phyloP scores from a whole-genome alignment of 2,797 vertebrate species.

The Enteromius afrohamiltoni region DNA sequence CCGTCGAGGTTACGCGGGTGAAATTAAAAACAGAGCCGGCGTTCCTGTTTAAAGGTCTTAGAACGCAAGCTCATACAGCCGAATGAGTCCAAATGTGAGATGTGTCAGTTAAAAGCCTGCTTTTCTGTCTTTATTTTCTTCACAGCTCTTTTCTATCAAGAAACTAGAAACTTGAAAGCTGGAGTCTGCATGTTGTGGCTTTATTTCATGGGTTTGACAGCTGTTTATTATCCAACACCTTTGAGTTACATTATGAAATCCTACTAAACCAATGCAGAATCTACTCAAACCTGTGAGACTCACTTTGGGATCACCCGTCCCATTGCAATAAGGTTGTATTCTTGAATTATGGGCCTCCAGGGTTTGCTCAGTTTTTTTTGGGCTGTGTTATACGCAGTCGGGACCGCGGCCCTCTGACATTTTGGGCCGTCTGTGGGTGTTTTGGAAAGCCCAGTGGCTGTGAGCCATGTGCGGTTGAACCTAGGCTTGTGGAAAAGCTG shows the following conservation, averaged over 20 bases:
- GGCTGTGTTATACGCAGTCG: conserved; percentile 61
- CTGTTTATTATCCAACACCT: conserved; percentile 56
- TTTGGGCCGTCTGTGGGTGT: conserved; percentile 68
- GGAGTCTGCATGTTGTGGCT: conserved; percentile 35
- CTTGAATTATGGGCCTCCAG: conserved; percentile 14
- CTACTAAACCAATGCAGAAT: not conserved
- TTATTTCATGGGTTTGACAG: conserved; percentile 36
- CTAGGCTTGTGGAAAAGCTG: conserved; percentile 63
- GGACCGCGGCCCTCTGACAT: conserved; percentile 62
- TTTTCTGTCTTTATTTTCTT: conserved; percentile 48
- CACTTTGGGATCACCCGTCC: not conserved
- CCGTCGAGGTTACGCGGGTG: conserved; percentile 30
- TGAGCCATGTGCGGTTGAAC: conserved; percentile 46
- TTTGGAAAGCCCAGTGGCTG: conserved; percentile 58
- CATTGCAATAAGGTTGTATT: conserved; percentile 25
- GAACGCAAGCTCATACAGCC: conserved; percentile 49
- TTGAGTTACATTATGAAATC: conserved; percentile 55
- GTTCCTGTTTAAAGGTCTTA: conserved; percentile 48
- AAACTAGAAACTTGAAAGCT: conserved; percentile 47
- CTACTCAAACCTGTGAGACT: not conserved
- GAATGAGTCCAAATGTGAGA: conserved; percentile 48
- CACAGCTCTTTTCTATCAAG: conserved; percentile 31
- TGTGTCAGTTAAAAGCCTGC: conserved; percentile 47
- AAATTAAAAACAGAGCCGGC: conserved; percentile 54
- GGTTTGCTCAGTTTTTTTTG: conserved; percentile 60